Base-by-base conservation (phyloP, 2,797 vertebrate genomes). In the Lophura swinhoii region DNA sequence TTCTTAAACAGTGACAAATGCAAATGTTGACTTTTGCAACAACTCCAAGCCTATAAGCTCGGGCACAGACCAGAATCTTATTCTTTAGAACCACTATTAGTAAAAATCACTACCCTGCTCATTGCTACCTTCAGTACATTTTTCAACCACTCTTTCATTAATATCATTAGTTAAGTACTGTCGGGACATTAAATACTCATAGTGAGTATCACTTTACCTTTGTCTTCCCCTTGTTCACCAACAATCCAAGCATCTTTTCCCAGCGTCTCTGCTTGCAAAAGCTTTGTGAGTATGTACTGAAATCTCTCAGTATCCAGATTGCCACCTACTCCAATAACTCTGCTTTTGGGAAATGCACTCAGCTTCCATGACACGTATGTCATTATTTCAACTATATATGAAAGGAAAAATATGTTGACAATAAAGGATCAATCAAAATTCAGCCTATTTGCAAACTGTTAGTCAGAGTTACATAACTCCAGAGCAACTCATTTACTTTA, bases 281-380 rank as follows among this genome's bases (percentile, higher is more conserved):
- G 95, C 22, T 98, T 98, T 78, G 97, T 95, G 93, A 99, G 95
- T 79, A 98, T 82, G 67, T 98, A 98, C 39, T 98, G 98, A 39
- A 99, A 98, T 68, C 99, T 98, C 95, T 98, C 98, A 0, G 99
- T 99, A 93, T 99, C 99, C 93, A 99, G 97, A 94, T 99, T 99
- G 94, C 99, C 99, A n/a, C 99, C 99, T 18, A 98, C 98, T 84
- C 99, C 99, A 9, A 99, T 97, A 92, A 99, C 99, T 72, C 92
- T 98, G 12, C 97, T 97, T 41, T 98, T 97, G 74, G 98, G 98
- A 92, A 99, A 98, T 2, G 98, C 96, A 20, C 99, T 99, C 96
- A 99, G 98, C 90, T 98, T 99, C 99, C 99, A 99, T 0, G 99
- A 98, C 14, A 99, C 98, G 0, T 99, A 99, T 3, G 98, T 97